Percentiles rank a stretch among this genome's conserved stretches.
Conservation (phyloP, 2,888 invertebrate genomes). For the Julus scanicus region DNA sequence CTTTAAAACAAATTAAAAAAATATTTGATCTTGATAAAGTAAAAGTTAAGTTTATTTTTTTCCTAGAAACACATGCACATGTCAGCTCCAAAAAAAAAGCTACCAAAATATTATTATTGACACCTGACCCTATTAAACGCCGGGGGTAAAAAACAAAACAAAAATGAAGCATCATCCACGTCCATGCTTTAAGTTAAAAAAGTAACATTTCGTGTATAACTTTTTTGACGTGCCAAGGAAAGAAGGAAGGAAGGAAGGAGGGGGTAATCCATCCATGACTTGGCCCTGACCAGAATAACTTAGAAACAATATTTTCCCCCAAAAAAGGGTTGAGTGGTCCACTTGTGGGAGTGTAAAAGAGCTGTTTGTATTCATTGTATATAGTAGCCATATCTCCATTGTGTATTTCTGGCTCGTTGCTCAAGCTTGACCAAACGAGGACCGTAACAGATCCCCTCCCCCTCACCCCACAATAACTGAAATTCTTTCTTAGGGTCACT, state of each 20-base stretch:
- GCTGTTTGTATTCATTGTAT: no score
- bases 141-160: not conserved
- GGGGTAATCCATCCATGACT: no score
- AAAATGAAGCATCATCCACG: no score
- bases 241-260: no score
- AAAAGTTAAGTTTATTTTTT: not conserved
- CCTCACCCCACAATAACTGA: constrained; percentile 22
- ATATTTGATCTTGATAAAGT: not conserved
- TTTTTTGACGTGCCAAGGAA: not conserved
- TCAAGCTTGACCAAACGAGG: constrained; percentile 38
- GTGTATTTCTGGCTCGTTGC: constrained; percentile 2
- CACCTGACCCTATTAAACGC: constrained; percentile 39
- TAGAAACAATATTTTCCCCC: no score
- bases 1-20: not conserved
- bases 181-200: not conserved
- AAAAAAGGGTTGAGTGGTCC: constrained; percentile 44
- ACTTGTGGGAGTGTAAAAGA: not conserved
- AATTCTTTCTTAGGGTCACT: not conserved
- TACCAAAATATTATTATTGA: not conserved
- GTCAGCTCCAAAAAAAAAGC: no score
- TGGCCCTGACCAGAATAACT: constrained; percentile 31
- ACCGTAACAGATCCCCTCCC: not conserved
- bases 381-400: constrained; percentile 18
- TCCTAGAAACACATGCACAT: not conserved
- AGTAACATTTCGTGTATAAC: not conserved